Base-by-base conservation (phyloP, 2,888 invertebrate species). In the Alsophila aescularia region DNA sequence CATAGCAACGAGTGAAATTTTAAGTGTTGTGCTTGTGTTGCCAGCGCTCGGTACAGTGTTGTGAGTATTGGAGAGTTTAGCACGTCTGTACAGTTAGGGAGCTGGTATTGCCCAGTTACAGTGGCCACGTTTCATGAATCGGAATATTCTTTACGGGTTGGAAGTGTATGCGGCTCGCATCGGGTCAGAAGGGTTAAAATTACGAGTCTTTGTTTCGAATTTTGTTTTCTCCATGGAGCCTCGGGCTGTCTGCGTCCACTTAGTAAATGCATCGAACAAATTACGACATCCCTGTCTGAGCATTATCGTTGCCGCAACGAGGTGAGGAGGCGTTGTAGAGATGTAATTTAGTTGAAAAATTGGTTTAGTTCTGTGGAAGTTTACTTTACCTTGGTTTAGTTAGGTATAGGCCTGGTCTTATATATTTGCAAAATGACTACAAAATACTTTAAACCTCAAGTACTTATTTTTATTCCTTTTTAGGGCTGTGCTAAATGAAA, bases 1-100 rank as follows among this genome's bases (percentile, higher is more conserved):
- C 67, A 89, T 88, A 83, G 81, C 62, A 75, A 90, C 90, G 68
- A 67, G 73, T 65, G 78, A 83, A 77, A 84, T 85, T 78, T 85
- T 85, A 84, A 81, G 78, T 75, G 68, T 77, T 83, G 84, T 76
- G 76, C 75, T 85, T 84, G 75, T 76, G 76, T 75, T 73, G 49
- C 70, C 75, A 79, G 78, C 80, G 85, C 83, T 83, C 77, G 35
- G 42, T 52, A 42, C 37, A 53, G 32, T 50, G 54, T 39, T 52
- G 35, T 39, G 15, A 73, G 70, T 70, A 53, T 48, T 32, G 42
- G 48, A 32, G 67, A 49, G 69, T 69, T 56, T 62, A 62, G 66
- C 66, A 71, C 44, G 24, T 49, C 49, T 29, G 42, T 48, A 53
- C 42, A 42, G 47, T 68, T 64, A 50, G 53, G 56, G 54, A 34